Evolutionary conservation across 2,797 vertebrate species (phyloP), one percentile per base, ranked within the genome.

Genomic region (Thaleichthys pacificus): DNA sequence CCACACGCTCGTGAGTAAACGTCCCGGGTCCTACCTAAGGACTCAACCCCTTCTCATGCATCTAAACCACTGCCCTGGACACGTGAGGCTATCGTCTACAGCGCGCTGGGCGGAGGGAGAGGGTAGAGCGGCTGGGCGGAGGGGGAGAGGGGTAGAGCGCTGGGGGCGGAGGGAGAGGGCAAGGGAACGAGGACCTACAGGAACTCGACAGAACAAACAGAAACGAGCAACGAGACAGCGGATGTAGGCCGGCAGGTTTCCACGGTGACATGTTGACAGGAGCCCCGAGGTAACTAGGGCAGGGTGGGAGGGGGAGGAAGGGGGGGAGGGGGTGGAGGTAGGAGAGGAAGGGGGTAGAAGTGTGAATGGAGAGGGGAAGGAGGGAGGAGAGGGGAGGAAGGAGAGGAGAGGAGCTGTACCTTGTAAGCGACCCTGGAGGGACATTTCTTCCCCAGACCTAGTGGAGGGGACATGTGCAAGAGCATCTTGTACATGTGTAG

Each of bases 381-480:
- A 22, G 72, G n/a, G n/a, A n/a, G n/a, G n/a, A 11, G 21, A 3
- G 4, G 14, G 3, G 24, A 21, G 47, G 30, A 15, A 19, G 19
- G 54, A 30, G 8, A 38, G 65, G 63, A 61, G 57, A 8, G 61
- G 56, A 26, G 66, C 56, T 91, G 95, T 99, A 99, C 98, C 97
- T 99, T 99, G 93, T 98, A 99, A 83, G 98, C 98, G 88, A 99
- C 91, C 72, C 98, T 92, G 81, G 96, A 95, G 11, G 98, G 98
- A 90, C 98, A 99, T 94, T 98, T 99, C 96, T 99, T 99, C 86
- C 98, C 97, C 92, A 99, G 94, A 92, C 98, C 98, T 90, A 99
- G 95, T 42, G 98, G 97, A 80, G 98, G 98, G 89, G 96, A 98
- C 97, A 99, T 99, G 94, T 99, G 97, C 70, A 96, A 96, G 79